phyloP scores from a whole-genome alignment of 1,140 invertebrate species.

The Venustaconcha ellipsiformis region DNA sequence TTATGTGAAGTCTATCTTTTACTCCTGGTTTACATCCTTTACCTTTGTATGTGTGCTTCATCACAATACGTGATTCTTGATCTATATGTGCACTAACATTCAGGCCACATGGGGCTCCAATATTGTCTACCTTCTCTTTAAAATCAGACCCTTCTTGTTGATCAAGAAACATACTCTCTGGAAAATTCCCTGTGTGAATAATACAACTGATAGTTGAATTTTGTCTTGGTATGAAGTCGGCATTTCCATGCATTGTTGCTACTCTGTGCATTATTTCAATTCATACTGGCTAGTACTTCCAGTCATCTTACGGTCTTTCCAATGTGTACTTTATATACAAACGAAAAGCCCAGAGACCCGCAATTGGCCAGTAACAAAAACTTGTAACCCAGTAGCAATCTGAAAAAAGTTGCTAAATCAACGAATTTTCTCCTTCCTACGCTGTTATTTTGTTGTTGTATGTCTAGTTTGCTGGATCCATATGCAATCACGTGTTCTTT shows the following conservation, averaged over 20 bases:
- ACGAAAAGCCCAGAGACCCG: slow-evolving; percentile 6
- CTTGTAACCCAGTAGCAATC: slow-evolving; percentile 7
- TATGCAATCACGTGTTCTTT: slow-evolving; percentile 42
- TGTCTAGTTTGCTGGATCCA: slow-evolving; percentile 22
- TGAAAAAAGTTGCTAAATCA: slow-evolving; percentile 12
- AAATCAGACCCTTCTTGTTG: too few species aligned
- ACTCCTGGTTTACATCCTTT: too few species aligned
- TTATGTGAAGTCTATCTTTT: too few species aligned
- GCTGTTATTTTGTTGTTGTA: slow-evolving; percentile 70
- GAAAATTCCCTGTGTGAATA: too few species aligned
- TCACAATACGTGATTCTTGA: too few species aligned
- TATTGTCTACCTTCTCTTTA: too few species aligned
- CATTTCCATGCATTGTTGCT: slow-evolving; percentile 47
- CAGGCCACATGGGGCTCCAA: too few species aligned
- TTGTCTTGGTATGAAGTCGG: slow-evolving; percentile 39
- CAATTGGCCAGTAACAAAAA: slow-evolving; percentile 26
- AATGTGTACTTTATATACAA: slow-evolving; percentile 26
- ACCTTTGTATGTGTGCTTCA: too few species aligned
- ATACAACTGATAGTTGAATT: too few species aligned
- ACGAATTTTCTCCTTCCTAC: slow-evolving; percentile 22
- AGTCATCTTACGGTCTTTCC: slow-evolving; percentile 46
- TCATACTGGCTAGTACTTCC: slow-evolving; percentile 46
- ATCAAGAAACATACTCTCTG: too few species aligned
- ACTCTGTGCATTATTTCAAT: slow-evolving; percentile 37
- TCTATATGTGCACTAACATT: too few species aligned